Percentiles rank a stretch among this genome's conserved stretches.
Conservation (phyloP, 2,888 invertebrate species). For the Lapara coniferarum region DNA sequence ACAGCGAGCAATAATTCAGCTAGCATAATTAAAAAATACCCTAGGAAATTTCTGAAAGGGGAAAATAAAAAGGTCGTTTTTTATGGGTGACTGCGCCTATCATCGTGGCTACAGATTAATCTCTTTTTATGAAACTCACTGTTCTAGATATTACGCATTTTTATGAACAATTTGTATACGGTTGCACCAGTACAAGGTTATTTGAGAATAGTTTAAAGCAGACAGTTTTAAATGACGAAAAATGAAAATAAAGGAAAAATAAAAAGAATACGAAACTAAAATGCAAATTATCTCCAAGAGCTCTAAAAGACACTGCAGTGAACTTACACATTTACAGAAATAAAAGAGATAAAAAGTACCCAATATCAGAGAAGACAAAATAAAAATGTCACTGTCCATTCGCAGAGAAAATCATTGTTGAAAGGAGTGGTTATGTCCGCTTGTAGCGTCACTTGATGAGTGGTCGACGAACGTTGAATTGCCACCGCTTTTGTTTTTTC, state of each 20-base stretch:
- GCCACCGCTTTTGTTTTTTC: neutral
- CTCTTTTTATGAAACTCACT: neutral
- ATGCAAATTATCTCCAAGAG: neutral
- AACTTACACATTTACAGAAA: constrained; percentile 4
- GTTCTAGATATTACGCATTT: neutral
- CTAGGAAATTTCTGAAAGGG: constrained; percentile 31
- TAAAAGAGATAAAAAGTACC: neutral
- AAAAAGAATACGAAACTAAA: neutral
- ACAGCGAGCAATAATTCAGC: neutral
- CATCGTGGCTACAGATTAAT: constrained; percentile 27
- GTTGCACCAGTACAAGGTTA: too few relatives aligned
- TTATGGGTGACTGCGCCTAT: constrained; percentile 33
- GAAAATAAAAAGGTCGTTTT: constrained; percentile 34
- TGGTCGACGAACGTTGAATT: constrained; percentile 6
- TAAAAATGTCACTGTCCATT: neutral
- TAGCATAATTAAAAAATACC: constrained; percentile 12
- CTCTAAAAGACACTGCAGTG: constrained; percentile 1
- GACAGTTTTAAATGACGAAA: neutral
- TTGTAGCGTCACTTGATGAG: neutral
- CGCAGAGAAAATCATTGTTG: neutral
- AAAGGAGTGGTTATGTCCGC: neutral
- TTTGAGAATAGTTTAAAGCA: neutral
- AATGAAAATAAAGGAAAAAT: neutral
- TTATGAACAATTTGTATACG: neutral
- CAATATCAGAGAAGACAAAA: neutral